Evolutionary conservation across 2,113 vertebrate genomes (phyloP).

Genomic region (Ammodytes marinus): DNA sequence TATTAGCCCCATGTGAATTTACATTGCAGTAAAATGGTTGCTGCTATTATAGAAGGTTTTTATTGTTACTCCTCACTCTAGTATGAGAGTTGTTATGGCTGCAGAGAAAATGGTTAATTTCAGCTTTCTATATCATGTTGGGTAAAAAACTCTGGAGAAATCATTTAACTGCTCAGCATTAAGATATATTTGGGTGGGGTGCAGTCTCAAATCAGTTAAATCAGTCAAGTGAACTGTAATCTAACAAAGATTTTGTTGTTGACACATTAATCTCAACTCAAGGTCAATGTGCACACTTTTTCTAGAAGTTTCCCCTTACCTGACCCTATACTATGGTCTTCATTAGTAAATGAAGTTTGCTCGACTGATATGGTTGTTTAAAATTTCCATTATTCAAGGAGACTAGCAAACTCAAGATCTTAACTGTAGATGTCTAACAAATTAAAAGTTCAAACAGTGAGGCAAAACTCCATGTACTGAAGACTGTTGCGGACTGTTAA

Average conservation of each 20-base stretch:
- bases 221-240: not conserved
- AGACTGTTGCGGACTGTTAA: no score
- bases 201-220: not conserved
- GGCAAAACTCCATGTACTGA: not conserved
- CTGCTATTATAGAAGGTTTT: not conserved
- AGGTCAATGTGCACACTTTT: not conserved
- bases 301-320: not conserved
- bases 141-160: slow-evolving; percentile 11
- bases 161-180: not conserved
- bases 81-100: slow-evolving; percentile 1
- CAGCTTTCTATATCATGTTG: not conserved
- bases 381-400: not conserved
- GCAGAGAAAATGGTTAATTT: not conserved
- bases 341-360: not conserved
- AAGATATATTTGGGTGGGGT: slow-evolving; percentile 4
- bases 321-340: not conserved
- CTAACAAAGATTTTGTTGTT: not conserved
- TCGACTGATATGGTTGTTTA: not conserved
- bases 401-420: not conserved
- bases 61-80: not conserved
- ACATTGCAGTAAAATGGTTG: not conserved
- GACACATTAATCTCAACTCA: not conserved
- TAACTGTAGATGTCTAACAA: not conserved
- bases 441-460: not conserved
- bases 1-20: not conserved